Evolutionary conservation across 2,888 invertebrate species (phyloP).

Genomic region (Alcis repandata): DNA sequence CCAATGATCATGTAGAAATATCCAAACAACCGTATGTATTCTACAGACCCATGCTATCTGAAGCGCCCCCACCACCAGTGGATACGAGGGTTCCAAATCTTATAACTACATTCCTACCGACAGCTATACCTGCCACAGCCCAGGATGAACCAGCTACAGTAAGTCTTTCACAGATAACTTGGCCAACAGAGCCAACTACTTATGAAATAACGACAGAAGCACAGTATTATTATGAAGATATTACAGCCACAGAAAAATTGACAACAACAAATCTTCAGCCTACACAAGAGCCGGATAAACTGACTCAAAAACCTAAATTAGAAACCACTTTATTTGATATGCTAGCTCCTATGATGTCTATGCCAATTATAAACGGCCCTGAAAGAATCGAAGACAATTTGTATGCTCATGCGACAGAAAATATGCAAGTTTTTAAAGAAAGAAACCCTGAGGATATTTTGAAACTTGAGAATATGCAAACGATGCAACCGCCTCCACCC

Average conservation of each 20-base stretch:
- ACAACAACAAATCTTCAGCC: conserved; percentile 53
- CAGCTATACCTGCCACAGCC: conserved; percentile 64
- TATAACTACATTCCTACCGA: conserved; percentile 69
- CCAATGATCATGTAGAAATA: conserved; percentile 64
- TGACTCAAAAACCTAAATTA: conserved; percentile 51
- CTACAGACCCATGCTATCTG: conserved; percentile 75
- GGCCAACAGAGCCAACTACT: conserved; percentile 59
- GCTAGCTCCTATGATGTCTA: conserved; percentile 79
- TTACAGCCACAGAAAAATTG: conserved; percentile 59
- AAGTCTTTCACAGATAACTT: conserved; percentile 46
- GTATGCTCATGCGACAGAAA: conserved; percentile 79
- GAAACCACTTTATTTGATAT: conserved; percentile 71
- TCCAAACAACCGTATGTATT: conserved; percentile 70
- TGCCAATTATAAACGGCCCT: conserved; percentile 77
- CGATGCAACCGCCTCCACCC: conserved; percentile 87
- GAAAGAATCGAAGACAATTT: conserved; percentile 77
- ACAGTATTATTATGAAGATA: conserved; percentile 61
- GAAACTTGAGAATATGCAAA: conserved; percentile 86
- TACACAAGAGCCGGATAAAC: conserved; percentile 48
- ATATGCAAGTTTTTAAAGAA: conserved; percentile 74
- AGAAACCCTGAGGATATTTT: conserved; percentile 59
- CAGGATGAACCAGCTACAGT: conserved; percentile 36
- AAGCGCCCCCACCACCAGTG: conserved; percentile 70
- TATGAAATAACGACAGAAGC: conserved; percentile 59
- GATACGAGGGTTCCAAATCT: conserved; percentile 58